phyloP scores from a whole-genome alignment of 2,113 vertebrate genomes.

The Pterophyllum scalare region DNA sequence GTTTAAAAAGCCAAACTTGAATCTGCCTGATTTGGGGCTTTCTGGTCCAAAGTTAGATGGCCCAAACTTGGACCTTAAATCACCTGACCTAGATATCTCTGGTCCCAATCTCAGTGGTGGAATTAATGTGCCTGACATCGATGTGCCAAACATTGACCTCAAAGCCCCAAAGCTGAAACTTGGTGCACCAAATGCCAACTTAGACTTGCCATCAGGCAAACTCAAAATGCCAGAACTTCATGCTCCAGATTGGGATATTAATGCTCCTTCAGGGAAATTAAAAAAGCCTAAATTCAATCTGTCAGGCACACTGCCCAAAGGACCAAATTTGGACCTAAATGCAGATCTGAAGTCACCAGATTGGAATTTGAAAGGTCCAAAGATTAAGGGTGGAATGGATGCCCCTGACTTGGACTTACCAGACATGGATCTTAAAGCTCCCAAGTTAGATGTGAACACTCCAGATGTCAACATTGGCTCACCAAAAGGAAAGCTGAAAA shows the following conservation, averaged over 20 bases:
- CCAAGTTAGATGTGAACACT: constrained; percentile 55
- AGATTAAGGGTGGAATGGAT: constrained; percentile 63
- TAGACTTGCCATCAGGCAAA: constrained; percentile 49
- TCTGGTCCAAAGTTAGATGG: constrained; percentile 49
- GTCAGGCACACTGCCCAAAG: no score
- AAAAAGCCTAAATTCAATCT: constrained; percentile 38
- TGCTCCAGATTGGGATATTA: constrained; percentile 49
- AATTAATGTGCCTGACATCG: constrained; percentile 56
- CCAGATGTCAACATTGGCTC: constrained; percentile 63
- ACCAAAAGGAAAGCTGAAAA: constrained; percentile 57
- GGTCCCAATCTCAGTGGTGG: constrained; percentile 52
- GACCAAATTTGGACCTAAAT: constrained; percentile 24
- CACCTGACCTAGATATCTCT: constrained; percentile 51
- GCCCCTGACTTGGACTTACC: constrained; percentile 57
- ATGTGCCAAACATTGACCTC: constrained; percentile 38
- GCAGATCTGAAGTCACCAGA: constrained; percentile 50
- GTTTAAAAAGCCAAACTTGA: constrained; percentile 50
- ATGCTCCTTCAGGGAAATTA: constrained; percentile 40
- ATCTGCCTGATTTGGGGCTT: constrained; percentile 23
- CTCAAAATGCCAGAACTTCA: constrained; percentile 49
- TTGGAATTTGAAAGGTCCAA: constrained; percentile 58
- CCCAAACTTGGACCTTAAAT: constrained; percentile 39
- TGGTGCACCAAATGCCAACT: constrained; percentile 28
- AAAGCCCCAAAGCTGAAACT: constrained; percentile 50
- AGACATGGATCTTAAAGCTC: constrained; percentile 54